These are phyloP conservation scores for Prietella phreatophila DNA, from an alignment of 2,113 vertebrate genomes.

Conservation along the genomic window DNA sequence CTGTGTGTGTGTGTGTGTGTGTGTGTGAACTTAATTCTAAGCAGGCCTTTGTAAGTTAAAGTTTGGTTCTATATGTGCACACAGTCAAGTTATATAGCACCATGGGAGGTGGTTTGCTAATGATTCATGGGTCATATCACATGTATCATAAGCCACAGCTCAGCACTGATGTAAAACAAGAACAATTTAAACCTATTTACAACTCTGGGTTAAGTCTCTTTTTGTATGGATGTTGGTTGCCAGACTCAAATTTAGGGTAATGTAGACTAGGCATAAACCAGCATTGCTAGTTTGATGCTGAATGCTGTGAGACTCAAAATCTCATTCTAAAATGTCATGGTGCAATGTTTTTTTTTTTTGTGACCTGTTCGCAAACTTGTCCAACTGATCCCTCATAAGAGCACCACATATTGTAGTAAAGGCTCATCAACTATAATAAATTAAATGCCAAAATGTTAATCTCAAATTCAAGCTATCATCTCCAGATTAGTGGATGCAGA, in stretches of 20 bases:
- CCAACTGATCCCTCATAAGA: too few relatives aligned
- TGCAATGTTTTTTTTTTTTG: not conserved
- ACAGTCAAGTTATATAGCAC: not conserved
- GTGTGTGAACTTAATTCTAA: conserved; percentile 26
- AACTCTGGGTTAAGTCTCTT: not conserved
- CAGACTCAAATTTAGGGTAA: not conserved
- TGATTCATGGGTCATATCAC: conserved; percentile 27
- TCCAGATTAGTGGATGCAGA: too few relatives aligned
- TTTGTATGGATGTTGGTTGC: not conserved
- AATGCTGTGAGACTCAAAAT: not conserved
- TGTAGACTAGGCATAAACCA: not conserved
- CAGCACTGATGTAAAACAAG: conserved; percentile 3
- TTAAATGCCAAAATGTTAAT: too few relatives aligned
- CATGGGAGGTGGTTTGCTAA: not conserved
- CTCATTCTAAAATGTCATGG: not conserved
- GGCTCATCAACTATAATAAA: too few relatives aligned
- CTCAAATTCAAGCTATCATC: too few relatives aligned
- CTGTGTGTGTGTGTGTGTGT: conserved; percentile 8
- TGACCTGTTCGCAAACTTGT: too few relatives aligned
- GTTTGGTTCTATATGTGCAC: not conserved
- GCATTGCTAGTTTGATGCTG: not conserved
- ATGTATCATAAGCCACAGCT: conserved; percentile 1
- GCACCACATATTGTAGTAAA: too few relatives aligned
- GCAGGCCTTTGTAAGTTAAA: not conserved
- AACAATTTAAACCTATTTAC: not conserved